Conservation (phyloP, 2,888 invertebrate species). For the Hybos culiciformis region DNA sequence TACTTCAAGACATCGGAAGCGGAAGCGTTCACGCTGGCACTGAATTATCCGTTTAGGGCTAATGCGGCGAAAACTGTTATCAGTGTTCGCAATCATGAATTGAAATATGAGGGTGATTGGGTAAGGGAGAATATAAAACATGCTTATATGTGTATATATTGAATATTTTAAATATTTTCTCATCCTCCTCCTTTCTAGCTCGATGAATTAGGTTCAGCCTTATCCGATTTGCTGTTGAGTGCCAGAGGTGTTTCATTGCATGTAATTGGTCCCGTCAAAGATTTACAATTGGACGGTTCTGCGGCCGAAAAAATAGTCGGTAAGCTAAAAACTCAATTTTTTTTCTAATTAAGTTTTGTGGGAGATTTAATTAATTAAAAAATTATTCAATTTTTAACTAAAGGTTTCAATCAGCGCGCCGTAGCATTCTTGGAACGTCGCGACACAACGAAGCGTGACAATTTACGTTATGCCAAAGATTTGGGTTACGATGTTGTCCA, state of each 20-base stretch:
- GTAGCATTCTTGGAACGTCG: constrained; percentile 51
- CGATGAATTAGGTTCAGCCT: constrained; percentile 22
- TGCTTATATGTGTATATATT: neutral
- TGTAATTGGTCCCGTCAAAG: constrained; percentile 44
- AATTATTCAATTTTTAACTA: neutral
- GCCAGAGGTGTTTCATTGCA: constrained; percentile 47
- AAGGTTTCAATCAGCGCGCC: constrained; percentile 48
- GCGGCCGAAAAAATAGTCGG: constrained; percentile 30
- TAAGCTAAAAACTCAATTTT: constrained; percentile 17
- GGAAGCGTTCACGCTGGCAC: constrained; percentile 48
- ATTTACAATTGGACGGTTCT: constrained; percentile 38
- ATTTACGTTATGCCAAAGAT: constrained; percentile 42
- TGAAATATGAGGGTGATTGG: constrained; percentile 40
- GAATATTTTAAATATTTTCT: neutral
- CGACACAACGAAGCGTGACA: constrained; percentile 42
- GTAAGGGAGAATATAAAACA: constrained; percentile 35
- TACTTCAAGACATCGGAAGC: constrained; percentile 36
- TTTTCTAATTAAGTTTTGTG: neutral
- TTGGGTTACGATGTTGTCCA: constrained; percentile 54
- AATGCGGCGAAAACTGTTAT: constrained; percentile 62
- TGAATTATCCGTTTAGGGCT: constrained; percentile 59
- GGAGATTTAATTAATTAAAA: too few species aligned
- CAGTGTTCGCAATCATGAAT: constrained; percentile 47
- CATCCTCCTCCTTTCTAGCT: constrained; percentile 17
- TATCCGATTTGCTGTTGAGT: constrained; percentile 32